These are phyloP conservation scores for Eudemis profundana DNA, from an alignment of 2,888 invertebrate genomes.

Conservation along the genomic window DNA sequence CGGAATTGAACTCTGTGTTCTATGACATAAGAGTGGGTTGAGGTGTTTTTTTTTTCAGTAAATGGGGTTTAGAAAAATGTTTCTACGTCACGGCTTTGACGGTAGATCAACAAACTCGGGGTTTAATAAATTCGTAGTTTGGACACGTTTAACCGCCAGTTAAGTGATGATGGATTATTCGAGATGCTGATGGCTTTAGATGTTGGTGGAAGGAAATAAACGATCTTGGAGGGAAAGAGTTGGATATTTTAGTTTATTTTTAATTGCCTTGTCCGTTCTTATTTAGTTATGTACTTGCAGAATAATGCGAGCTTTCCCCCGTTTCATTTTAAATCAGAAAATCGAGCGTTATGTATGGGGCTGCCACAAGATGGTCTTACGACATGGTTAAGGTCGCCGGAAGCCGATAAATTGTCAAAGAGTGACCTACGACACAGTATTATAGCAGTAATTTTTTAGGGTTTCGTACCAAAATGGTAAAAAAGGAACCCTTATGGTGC, in stretches of 20 bases:
- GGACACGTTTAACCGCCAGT: slow-evolving; percentile 53
- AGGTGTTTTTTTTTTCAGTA: slow-evolving; percentile 41
- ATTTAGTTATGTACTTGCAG: neutral
- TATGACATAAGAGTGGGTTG: neutral
- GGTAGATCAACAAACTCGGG: slow-evolving; percentile 53
- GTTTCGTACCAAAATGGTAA: too few relatives aligned
- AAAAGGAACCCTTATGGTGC: too few relatives aligned
- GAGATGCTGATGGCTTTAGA: slow-evolving; percentile 40
- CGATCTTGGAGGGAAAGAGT: slow-evolving; percentile 17
- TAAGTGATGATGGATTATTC: slow-evolving; percentile 54
- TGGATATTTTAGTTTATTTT: slow-evolving; percentile 10
- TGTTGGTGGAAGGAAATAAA: slow-evolving; percentile 45
- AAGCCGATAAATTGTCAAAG: too few relatives aligned
- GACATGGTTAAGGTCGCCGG: too few relatives aligned
- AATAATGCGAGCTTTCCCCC: too few relatives aligned
- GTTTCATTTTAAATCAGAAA: too few relatives aligned
- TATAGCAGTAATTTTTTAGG: too few relatives aligned
- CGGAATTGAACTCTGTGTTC: slow-evolving; percentile 31
- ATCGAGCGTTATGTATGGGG: too few relatives aligned
- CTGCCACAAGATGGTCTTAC: too few relatives aligned
- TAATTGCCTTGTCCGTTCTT: neutral
- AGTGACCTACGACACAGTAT: too few relatives aligned
- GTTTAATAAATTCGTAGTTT: slow-evolving; percentile 52
- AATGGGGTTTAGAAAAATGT: slow-evolving; percentile 55
- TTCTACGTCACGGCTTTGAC: slow-evolving; percentile 57